Conservation (phyloP, 1,140 invertebrate genomes). For the Drosophila sechellia region DNA sequence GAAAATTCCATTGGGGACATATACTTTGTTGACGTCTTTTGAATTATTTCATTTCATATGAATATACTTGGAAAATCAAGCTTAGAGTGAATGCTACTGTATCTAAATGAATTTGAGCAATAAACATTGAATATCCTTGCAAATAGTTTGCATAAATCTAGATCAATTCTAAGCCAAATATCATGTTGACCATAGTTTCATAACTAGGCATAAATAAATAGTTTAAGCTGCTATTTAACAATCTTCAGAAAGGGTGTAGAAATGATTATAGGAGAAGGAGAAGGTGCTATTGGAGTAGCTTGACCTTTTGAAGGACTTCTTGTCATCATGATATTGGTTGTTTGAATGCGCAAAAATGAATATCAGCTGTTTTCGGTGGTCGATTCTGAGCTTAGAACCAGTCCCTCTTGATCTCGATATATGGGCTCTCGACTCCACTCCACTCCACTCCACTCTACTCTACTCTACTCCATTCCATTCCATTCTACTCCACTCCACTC, state of each 20-base stretch:
- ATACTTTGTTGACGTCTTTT: not conserved
- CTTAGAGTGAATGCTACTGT: not conserved
- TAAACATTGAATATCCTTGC: not conserved
- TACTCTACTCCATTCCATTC: conserved; percentile 2
- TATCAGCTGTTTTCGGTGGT: not conserved
- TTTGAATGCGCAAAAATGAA: not conserved
- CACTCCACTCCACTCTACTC: not conserved
- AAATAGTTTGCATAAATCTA: too few relatives aligned
- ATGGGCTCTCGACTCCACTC: conserved; percentile 1
- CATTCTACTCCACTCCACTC: not conserved
- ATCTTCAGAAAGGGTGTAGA: too few relatives aligned
- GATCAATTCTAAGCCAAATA: too few relatives aligned
- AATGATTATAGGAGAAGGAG: too few relatives aligned
- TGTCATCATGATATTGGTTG: not conserved
- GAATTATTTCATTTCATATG: not conserved
- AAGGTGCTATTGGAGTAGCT: not conserved
- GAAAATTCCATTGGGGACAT: not conserved
- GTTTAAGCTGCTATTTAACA: too few relatives aligned
- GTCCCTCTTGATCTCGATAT: conserved; percentile 26
- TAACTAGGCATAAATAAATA: too few relatives aligned
- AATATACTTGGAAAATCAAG: not conserved
- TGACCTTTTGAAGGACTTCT: not conserved
- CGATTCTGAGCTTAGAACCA: not conserved
- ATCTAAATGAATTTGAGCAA: too few relatives aligned
- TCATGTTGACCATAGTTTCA: too few relatives aligned